A percentile compares a stretch with the other conserved stretches of the same genome.
These are phyloP conservation scores for Oceanodroma tethys DNA, from an alignment of 2,113 vertebrate species.

Conservation along the genomic window DNA sequence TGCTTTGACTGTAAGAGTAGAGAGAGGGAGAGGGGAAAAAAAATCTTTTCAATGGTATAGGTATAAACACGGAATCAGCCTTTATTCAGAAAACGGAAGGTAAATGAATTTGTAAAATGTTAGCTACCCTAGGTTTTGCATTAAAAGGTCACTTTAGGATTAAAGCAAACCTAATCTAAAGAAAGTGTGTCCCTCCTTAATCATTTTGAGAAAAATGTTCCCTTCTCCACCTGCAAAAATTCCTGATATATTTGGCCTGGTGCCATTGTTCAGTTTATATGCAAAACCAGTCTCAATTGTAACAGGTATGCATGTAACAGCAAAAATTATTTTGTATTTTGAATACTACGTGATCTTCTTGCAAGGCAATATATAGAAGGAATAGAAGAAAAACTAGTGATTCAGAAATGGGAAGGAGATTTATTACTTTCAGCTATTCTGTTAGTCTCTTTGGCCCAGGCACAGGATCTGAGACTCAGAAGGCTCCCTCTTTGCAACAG, in stretches of 20 bases:
- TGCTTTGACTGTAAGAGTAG: neutral
- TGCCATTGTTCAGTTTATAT: neutral
- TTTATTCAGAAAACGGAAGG: neutral
- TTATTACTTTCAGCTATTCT: neutral
- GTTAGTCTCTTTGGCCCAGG: neutral
- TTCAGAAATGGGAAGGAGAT: neutral
- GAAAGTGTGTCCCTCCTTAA: neutral
- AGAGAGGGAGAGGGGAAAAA: neutral
- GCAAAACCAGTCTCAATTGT: neutral
- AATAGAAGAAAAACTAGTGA: neutral
- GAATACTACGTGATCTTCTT: neutral
- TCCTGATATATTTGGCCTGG: neutral
- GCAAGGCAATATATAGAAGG: neutral
- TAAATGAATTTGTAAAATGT: neutral
- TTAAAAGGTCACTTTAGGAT: neutral
- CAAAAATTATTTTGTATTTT: neutral
- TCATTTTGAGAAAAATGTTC: neutral
- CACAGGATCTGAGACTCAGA: neutral
- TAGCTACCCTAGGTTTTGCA: neutral
- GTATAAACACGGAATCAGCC: neutral
- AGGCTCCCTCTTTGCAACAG: neutral
- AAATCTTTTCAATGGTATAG: neutral
- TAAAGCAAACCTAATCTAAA: neutral
- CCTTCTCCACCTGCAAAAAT: neutral
- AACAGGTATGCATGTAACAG: neutral